Evolutionary conservation across 2,888 invertebrate species (phyloP).

Genomic region (Xestia xanthographa): DNA sequence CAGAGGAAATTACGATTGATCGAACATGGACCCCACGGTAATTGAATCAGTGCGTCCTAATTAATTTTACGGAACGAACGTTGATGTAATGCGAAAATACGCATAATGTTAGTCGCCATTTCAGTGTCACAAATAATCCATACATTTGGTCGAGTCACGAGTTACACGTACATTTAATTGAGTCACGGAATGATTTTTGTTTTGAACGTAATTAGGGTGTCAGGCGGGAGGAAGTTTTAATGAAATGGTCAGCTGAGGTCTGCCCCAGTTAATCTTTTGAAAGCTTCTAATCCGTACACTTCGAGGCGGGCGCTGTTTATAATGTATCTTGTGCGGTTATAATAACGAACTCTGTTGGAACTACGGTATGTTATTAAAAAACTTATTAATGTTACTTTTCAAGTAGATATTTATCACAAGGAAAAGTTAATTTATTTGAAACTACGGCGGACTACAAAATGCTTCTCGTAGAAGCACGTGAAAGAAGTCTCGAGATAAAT

Average conservation of each 20-base stretch:
- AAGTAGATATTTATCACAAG: constrained; percentile 41
- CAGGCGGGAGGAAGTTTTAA: constrained; percentile 78
- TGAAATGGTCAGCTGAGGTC: constrained; percentile 80
- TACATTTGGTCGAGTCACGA: constrained; percentile 56
- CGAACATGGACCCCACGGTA: constrained; percentile 75
- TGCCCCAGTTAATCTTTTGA: constrained; percentile 83
- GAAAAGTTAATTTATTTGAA: constrained; percentile 42
- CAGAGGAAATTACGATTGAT: constrained; percentile 75
- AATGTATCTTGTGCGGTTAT: constrained; percentile 61
- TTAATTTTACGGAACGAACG: constrained; percentile 71
- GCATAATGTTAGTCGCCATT: constrained; percentile 6
- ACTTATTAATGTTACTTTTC: constrained; percentile 39
- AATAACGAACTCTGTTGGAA: constrained; percentile 45
- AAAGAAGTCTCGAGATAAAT: constrained; percentile 36
- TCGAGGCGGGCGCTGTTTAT: constrained; percentile 72
- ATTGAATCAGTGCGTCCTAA: constrained; percentile 74
- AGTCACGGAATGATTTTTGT: constrained; percentile 79
- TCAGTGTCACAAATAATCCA: constrained; percentile 54
- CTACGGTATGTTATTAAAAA: constrained; percentile 45
- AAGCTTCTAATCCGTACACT: constrained; percentile 82
- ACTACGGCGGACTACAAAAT: constrained; percentile 33
- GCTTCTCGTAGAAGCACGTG: constrained; percentile 14
- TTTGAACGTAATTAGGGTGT: constrained; percentile 77
- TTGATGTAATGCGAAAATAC: constrained; percentile 19
- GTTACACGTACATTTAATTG: constrained; percentile 69